Evolutionary conservation across 1,140 invertebrate species (phyloP), one percentile per base, ranked within the genome.

Genomic region (Belonocnema kinseyi): DNA sequence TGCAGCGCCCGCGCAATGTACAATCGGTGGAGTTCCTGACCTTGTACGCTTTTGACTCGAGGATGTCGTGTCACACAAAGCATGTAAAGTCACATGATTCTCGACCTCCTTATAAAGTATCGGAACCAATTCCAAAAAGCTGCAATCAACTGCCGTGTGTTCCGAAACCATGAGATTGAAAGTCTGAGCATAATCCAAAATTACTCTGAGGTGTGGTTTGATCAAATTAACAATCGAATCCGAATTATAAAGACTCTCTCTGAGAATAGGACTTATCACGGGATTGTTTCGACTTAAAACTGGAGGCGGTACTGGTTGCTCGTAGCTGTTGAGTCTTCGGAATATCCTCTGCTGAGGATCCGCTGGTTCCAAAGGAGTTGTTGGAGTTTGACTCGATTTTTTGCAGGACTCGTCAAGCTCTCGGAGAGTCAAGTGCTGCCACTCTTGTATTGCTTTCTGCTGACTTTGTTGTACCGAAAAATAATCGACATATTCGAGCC

Each of bases 401-500:
- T 71, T 76, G 0, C 33, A 4, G 0, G 53, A 17, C 0, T 26
- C 66, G 16, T 72, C 80, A 11, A 14, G 5, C 11, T 85, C 79
- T n/a, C 85, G 84, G 33, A 73, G 75, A 53, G 80, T 86, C 6
- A 61, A 80, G 1, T 84, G 81, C 74, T 91, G 80, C 93, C 94
- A 94, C 17, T 92, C 87, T 74, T 88, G 83, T 0, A 92, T 80
- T 33, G 91, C 89, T n/a, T 90, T 88, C 21, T 90, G 74, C 85
- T 94, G 94, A 14, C 86, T 87, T 73, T 91, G 87, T 53, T 93
- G 91, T 13, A 95, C 87, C 19, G 89, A 82, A 61, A 92, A 91
- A 17, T 93, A 91, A 87, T 95, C 93, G 0, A 96, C 83, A 83
- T 93, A 95, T 84, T 96, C 95, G 10, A 94, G 89, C 95, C 95